A percentile compares a stretch with the other conserved stretches of the same genome.
These are phyloP conservation scores for Tympanoctomys barrerae DNA, from an alignment of 2,797 vertebrate species.

Conservation along the genomic window DNA sequence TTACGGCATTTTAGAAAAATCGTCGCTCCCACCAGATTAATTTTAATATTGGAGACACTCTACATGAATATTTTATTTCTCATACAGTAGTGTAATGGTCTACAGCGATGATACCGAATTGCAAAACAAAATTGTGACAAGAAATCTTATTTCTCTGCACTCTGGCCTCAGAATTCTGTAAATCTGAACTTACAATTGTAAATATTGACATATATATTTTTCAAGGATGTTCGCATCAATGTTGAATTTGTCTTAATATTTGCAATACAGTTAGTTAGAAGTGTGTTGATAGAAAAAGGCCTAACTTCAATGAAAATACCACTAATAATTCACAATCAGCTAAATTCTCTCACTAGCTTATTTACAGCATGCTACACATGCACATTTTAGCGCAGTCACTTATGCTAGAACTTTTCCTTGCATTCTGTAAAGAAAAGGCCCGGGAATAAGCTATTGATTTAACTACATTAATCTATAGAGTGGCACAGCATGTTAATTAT, in stretches of 20 bases:
- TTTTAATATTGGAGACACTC: neutral
- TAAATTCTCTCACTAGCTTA: neutral
- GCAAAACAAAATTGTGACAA: neutral
- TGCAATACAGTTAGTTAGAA: conserved; percentile 10
- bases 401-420: conserved; percentile 71
- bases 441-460: conserved; percentile 83
- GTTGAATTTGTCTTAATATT: neutral
- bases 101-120: neutral
- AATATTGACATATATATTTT: neutral
- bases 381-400: conserved; percentile 14
- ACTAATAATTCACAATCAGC: neutral
- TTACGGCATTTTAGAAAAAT: neutral
- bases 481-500: conserved; percentile 79
- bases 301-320: neutral
- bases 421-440: conserved; percentile 81
- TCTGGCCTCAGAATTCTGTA: neutral
- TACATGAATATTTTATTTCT: neutral
- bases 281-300: neutral
- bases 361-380: neutral
- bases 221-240: conserved; percentile 60
- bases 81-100: neutral
- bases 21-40: neutral
- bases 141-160: neutral
- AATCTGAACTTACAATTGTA: neutral
- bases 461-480: conserved; percentile 83